phyloP scores from a whole-genome alignment of 2,888 invertebrate species.

The Chesias legatella region DNA sequence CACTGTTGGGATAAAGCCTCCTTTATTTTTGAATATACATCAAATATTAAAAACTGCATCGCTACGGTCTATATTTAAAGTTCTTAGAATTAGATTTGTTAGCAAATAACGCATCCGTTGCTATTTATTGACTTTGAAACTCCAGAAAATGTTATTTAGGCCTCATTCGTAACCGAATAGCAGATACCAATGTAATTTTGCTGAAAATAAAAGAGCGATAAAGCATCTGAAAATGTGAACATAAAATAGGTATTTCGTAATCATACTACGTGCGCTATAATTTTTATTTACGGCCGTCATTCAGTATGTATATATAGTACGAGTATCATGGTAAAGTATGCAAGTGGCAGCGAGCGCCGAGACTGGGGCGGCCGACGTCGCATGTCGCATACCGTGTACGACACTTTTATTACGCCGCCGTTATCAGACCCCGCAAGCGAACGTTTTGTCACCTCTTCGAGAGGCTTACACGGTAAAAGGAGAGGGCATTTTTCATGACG shows the following conservation, averaged over 20 bases:
- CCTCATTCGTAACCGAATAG: constrained; percentile 11
- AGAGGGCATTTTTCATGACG: constrained; percentile 60
- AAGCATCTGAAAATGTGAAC: constrained; percentile 19
- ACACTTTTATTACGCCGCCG: constrained; percentile 50
- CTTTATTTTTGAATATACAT: no score
- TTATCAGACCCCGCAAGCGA: constrained; percentile 38
- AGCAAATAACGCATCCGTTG: no score
- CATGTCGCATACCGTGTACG: constrained; percentile 36
- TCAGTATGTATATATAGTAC: constrained; percentile 5
- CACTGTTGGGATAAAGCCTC: no score
- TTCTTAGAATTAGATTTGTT: no score
- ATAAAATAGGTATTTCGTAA: constrained; percentile 19
- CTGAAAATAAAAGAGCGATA: constrained; percentile 16
- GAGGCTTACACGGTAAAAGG: constrained; percentile 54
- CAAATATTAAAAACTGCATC: no score
- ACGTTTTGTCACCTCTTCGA: constrained; percentile 63
- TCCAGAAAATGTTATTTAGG: neutral
- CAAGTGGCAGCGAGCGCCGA: constrained; percentile 26
- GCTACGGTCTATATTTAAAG: no score
- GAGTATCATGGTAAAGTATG: constrained; percentile 19
- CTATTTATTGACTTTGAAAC: neutral
- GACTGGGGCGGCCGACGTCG: constrained; percentile 12
- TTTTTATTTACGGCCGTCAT: constrained; percentile 16
- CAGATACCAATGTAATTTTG: constrained; percentile 16
- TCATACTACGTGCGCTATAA: constrained; percentile 18